Base-by-base conservation (phyloP, 1,140 invertebrate species). In the Mylabris phalerata region DNA sequence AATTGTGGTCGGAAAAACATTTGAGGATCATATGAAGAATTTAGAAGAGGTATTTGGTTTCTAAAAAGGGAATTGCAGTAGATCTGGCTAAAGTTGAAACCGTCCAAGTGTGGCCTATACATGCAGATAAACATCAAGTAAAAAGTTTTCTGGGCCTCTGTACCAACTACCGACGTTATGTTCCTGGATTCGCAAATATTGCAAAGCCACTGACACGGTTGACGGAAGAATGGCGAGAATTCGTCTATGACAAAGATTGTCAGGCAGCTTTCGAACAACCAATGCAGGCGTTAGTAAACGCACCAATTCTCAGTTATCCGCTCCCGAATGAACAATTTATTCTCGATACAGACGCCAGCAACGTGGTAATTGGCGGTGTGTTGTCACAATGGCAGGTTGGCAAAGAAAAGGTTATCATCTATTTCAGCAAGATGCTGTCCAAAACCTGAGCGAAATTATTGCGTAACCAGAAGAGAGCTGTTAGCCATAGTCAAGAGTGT, bases 401-500 rank as follows among this genome's bases (percentile, higher is more conserved):
- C 4, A 11, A 50, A 6, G 68, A 69, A 59, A 25, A 49, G 9
- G 54, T 63, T 2, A 64, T 71, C 7, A 52, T 49, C 19, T 71
- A 61, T 46, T n/a, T n/a, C n/a, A n/a, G n/a, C n/a, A n/a, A n/a
- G n/a, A n/a, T n/a, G n/a, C n/a, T 55, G 47, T 26, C 74, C n/a
- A 74, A 51, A 41, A 6, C 42, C 62, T 7, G 77, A 81, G 66
- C 57, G 52, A 25, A 75, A 75, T 46, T 80, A 74, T 48, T 60
- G 51, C 1, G 67, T 63, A 4, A 73, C 71, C 4, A 72, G 79
- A 60, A 57, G 66, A 50, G 75, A 78, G 70, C 66, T 62, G 47
- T 61, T 79, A n/a, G 76, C 73, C 4, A 63, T 79, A 24, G 48
- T 79, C 3, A 72, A 67, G 62, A 72, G 69, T 2, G 64, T 78